Evolutionary conservation across 2,797 vertebrate genomes (phyloP).

Genomic region (Cirrhinus mrigala): DNA sequence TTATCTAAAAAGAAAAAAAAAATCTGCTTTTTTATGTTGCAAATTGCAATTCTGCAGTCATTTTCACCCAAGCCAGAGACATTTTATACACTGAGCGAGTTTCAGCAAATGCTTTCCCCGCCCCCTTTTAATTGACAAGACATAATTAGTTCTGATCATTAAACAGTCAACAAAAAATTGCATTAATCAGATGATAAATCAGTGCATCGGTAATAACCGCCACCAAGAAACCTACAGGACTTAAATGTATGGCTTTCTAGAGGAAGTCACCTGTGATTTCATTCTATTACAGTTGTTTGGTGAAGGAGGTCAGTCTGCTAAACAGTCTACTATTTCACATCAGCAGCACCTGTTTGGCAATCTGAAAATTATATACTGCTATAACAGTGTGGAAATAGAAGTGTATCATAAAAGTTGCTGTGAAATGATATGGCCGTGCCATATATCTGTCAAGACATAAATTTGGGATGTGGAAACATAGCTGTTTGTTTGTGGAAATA

Average conservation of each 20-base stretch:
- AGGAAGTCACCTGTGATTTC: not conserved
- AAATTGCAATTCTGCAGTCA: not conserved
- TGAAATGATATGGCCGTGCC: not conserved
- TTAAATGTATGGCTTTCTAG: conserved; percentile 2
- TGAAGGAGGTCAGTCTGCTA: not conserved
- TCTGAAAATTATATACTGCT: not conserved
- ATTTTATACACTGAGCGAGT: not conserved
- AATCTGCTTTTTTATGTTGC: not conserved
- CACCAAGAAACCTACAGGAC: not conserved
- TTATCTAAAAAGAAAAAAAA: not conserved
- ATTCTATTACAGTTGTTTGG: conserved; percentile 25
- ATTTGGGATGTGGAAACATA: not conserved
- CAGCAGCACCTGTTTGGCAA: not conserved
- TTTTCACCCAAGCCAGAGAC: not conserved
- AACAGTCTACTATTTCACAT: conserved; percentile 5
- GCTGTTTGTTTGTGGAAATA: not conserved
- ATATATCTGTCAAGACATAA: not conserved
- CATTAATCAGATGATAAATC: not conserved
- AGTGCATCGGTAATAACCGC: not conserved
- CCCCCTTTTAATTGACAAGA: not conserved
- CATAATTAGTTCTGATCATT: not conserved
- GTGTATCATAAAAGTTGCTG: conserved; percentile 13
- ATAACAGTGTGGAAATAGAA: conserved; percentile 3
- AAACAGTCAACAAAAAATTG: not conserved
- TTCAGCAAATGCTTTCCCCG: not conserved